Percentiles rank a stretch among this genome's conserved stretches.
phyloP scores from a whole-genome alignment of 2,888 invertebrate species.

The Volucella bombylans region DNA sequence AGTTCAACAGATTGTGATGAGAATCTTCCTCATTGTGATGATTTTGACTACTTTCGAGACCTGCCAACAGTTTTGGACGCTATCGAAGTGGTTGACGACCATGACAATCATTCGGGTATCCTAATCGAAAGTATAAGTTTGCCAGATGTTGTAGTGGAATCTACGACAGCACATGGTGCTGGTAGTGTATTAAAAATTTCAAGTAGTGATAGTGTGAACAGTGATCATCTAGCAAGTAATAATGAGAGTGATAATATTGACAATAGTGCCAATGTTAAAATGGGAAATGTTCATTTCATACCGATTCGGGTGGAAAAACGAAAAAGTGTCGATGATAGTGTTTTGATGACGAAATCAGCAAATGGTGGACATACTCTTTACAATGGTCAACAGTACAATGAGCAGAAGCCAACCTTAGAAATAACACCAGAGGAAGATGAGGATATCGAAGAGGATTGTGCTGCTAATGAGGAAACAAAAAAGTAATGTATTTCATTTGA shows the following conservation, averaged over 20 bases:
- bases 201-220: constrained; percentile 61
- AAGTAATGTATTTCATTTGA: constrained; percentile 76
- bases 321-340: constrained; percentile 79
- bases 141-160: constrained; percentile 82
- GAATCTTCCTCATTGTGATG: constrained; percentile 79
- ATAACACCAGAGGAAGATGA: constrained; percentile 79
- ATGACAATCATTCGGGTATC: constrained; percentile 76
- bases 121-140: constrained; percentile 82
- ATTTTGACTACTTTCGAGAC: constrained; percentile 77
- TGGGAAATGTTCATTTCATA: constrained; percentile 81
- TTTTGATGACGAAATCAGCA: constrained; percentile 73
- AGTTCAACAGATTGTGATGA: constrained; percentile 81
- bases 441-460: constrained; percentile 51
- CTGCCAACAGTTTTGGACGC: constrained; percentile 60
- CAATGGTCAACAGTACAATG: constrained; percentile 70
- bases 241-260: constrained; percentile 81
- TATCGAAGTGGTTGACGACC: constrained; percentile 75
- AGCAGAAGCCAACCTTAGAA: constrained; percentile 77
- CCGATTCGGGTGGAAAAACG: constrained; percentile 79
- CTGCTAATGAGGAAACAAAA: constrained; percentile 31
- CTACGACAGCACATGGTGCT: constrained; percentile 76
- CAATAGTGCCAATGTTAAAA: constrained; percentile 79
- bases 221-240: constrained; percentile 66
- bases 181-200: constrained; percentile 38
- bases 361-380: constrained; percentile 61